Evolutionary conservation across 1,140 invertebrate species (phyloP), one percentile per base, ranked within the genome.

Genomic region (Drosophila sproati): DNA sequence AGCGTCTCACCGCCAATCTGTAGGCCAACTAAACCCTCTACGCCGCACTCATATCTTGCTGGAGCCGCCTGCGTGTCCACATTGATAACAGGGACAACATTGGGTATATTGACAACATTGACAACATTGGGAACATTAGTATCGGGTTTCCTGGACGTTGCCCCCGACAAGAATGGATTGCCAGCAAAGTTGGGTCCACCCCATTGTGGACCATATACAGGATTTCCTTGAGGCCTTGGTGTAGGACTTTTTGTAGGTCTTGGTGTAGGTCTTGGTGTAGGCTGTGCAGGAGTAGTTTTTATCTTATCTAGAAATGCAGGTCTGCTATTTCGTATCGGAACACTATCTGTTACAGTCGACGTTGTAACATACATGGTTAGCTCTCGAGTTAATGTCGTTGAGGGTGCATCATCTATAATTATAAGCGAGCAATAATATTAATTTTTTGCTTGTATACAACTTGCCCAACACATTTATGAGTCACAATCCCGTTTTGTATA

Each of bases 1-100:
- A 94, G 92, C 0, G 93, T 89, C 4, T 92, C 79, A 2, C 95
- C 95, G 4, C 95, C 95, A 6, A 94, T 32, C n/a, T 80, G 77
- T 4, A 77, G 41, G 1, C 74, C 67, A 8, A 63, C 41, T 10
- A 81, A 73, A 2, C 83, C 83, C 41, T 88, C 83, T 29, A 54
- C 28, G 1, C 83, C 83, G 32, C 83, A 88, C 48, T 89, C 55
- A 0, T 52, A 41, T 0, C 31, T 29, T 0, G 31, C 28, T 0
- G 73, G 31, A 2, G 55, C 3, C 45, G 47, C 4, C 47, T 51
- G 39, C 10, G 39, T 43, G n/a, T 20, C 50, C 39, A 66, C 31
- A 6, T 8, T 5, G 2, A 64, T 5, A 28, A 5, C 12, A 31
- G 54, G 20, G 20, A 20, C 20, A 20, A 20, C 20, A 20, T 20